Conservation (phyloP, 2,797 vertebrate genomes). For the Coluber constrictor region DNA sequence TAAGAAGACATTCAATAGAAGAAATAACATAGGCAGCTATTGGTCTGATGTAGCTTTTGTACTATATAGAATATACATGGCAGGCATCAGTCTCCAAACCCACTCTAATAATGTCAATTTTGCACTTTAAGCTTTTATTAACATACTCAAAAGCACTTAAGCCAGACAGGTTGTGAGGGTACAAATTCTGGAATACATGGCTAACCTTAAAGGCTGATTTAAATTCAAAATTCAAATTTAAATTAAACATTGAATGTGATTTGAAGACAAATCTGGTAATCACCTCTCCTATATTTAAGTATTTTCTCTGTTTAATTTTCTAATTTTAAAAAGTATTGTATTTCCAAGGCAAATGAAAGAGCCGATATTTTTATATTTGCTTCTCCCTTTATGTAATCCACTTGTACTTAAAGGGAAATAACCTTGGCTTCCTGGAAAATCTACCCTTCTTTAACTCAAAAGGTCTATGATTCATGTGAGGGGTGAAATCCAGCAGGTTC, state of each 20-base stretch:
- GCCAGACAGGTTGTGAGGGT: background rate
- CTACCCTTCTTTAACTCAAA: background rate
- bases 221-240: background rate
- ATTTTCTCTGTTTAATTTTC: constrained; percentile 14
- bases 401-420: background rate
- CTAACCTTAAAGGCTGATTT: background rate
- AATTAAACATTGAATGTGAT: background rate
- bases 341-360: background rate
- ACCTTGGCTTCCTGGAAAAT: background rate
- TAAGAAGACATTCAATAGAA: background rate
- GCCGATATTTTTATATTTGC: background rate
- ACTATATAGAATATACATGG: background rate
- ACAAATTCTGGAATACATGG: background rate
- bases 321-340: no score
- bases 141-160: background rate
- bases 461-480: background rate
- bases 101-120: background rate
- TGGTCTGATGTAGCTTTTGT: background rate
- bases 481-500: no score
- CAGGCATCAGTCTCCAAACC: background rate
- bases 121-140: background rate
- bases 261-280: background rate
- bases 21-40: background rate
- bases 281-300: background rate
- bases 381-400: background rate